Evolutionary conservation across 2,888 invertebrate genomes (phyloP), one percentile per base, ranked within the genome.

Genomic region (Dynastes maya): DNA sequence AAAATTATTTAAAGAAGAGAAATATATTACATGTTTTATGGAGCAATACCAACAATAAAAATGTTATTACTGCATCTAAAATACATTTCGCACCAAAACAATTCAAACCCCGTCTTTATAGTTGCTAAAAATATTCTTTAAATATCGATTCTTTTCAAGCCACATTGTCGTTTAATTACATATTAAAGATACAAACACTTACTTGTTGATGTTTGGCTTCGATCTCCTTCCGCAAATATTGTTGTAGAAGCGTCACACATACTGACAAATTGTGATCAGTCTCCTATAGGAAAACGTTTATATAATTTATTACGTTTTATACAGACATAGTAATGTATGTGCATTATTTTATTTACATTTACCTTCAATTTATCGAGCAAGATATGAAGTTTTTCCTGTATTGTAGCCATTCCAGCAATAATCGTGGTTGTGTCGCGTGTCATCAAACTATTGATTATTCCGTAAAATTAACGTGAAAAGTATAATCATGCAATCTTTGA

Each of bases 361-460:
- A 84, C 84, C 82, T 84, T 84, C 72, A 84, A 76, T 80, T 81
- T 83, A 76, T 84, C 84, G 29, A 84, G 81, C 22, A 84, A 79
- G 63, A 83, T 80, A 78, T 80, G 80, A 13, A 84, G 81, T 79
- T 83, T 82, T 76, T 82, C 82, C 75, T 82, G 81, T 55, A 82
- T 79, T 78, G 78, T 80, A 76, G 82, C 80, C 82, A 83, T 83
- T 80, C 80, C 51, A 40, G 74, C 49, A 63, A 76, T 67, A 72
- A 79, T 76, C 79, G 76, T 53, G 70, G 79, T 80, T 81, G 82
- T 82, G 82, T 82, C 83, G 82, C 81, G 81, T 83, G 83, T 83
- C 83, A 82, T 83, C 83, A 82, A 80, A 80, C 80, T 83, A 83
- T 83, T 79, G 83, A 83, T 83, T 83, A 82, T 81, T 81, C 81